Percentiles rank a stretch among this genome's conserved stretches.
Conservation (phyloP, 2,797 vertebrate genomes). For the Poliocrania exsul region DNA sequence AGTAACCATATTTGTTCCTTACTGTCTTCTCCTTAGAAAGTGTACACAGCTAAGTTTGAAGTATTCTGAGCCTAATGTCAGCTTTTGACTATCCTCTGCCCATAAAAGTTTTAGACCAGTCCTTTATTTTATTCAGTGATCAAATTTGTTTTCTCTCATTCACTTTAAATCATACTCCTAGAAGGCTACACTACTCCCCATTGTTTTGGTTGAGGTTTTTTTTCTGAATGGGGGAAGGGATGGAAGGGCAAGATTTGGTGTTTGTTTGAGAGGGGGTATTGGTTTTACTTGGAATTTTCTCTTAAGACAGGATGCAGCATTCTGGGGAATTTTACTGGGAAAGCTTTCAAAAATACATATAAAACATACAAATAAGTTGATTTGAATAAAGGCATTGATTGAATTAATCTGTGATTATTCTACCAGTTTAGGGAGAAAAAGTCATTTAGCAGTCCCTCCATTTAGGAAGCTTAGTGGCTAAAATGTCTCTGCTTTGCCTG, state of each 20-base stretch:
- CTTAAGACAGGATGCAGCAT: background rate
- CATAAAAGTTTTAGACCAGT: background rate
- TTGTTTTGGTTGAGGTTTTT: background rate
- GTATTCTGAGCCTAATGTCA: background rate
- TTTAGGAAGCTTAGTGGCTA: background rate
- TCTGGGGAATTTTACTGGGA: background rate
- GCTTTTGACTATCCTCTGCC: background rate
- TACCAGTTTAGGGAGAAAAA: background rate
- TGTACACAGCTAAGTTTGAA: background rate
- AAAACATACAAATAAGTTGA: background rate
- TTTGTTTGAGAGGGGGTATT: background rate
- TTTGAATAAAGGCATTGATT: background rate
- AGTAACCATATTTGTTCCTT: background rate
- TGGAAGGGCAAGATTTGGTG: too few relatives aligned
- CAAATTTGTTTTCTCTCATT: background rate
- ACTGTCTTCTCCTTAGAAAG: background rate
- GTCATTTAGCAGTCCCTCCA: background rate
- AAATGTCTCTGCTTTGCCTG: background rate
- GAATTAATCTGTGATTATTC: background rate
- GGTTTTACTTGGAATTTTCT: conserved; percentile 3
- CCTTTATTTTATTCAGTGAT: background rate
- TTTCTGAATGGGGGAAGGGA: background rate
- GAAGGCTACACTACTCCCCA: background rate
- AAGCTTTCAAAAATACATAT: conserved; percentile 23
- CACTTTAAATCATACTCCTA: background rate